These are phyloP conservation scores for Colius striatus DNA, from an alignment of 2,113 vertebrate species.

Conservation along the genomic window DNA sequence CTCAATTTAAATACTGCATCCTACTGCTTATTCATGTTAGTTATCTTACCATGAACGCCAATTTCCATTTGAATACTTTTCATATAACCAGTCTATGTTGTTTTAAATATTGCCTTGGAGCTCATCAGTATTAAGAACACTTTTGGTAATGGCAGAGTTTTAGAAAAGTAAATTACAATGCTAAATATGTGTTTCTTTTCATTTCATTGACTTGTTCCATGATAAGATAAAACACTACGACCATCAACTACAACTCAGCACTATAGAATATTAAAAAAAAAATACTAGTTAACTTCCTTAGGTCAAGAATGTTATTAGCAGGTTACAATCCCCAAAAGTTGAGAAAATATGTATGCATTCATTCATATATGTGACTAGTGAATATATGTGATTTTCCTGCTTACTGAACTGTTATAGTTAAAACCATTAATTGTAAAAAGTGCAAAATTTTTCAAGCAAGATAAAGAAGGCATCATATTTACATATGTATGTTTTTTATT, in stretches of 20 bases:
- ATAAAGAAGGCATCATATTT: slow-evolving; percentile 20
- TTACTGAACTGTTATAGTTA: slow-evolving; percentile 2
- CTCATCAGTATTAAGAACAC: slow-evolving; percentile 62
- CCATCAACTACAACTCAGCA: slow-evolving; percentile 51
- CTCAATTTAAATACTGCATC: slow-evolving; percentile 37
- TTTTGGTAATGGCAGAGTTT: slow-evolving; percentile 41
- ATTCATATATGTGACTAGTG: background rate
- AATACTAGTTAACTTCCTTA: background rate
- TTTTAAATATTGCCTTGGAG: slow-evolving; percentile 68
- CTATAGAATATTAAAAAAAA: slow-evolving; percentile 33
- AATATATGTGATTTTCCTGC: slow-evolving; percentile 9
- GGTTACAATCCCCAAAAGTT: slow-evolving; percentile 8
- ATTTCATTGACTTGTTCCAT: slow-evolving; percentile 67
- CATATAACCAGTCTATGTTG: slow-evolving; percentile 67
- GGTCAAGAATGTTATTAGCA: slow-evolving; percentile 16
- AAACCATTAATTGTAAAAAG: slow-evolving; percentile 16
- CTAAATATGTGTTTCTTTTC: slow-evolving; percentile 67
- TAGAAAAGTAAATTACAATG: slow-evolving; percentile 37
- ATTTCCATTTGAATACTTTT: slow-evolving; percentile 50
- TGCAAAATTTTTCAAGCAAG: slow-evolving; percentile 26
- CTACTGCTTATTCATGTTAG: slow-evolving; percentile 28
- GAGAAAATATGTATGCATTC: background rate
- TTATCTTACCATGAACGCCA: slow-evolving; percentile 10
- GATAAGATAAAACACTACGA: slow-evolving; percentile 63
- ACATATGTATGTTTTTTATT: background rate